These are phyloP conservation scores for Actinia tenebrosa DNA, from an alignment of 64 coral and sea anemone species.

Conservation along the genomic window DNA sequence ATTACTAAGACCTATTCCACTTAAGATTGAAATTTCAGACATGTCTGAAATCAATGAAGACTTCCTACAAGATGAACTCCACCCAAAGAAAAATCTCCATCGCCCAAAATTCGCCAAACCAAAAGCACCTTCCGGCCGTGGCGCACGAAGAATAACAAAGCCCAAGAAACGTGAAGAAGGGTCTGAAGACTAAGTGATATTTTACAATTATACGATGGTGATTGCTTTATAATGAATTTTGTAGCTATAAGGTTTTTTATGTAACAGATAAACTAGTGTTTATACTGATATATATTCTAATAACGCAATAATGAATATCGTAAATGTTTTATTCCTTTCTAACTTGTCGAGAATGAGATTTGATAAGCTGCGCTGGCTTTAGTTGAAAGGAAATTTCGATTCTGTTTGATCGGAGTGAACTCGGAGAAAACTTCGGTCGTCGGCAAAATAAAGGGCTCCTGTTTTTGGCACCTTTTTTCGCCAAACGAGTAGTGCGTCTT, in stretches of 20 bases:
- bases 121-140: constrained; percentile 60
- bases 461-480: too few species aligned
- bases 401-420: too few species aligned
- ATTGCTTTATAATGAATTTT: constrained; percentile 11
- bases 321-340: too few species aligned
- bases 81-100: constrained; percentile 87
- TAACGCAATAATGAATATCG: too few species aligned
- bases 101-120: constrained; percentile 94
- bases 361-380: too few species aligned
- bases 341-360: too few species aligned
- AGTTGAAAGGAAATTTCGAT: too few species aligned
- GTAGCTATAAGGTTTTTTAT: constrained; percentile 2
- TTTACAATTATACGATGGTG: background rate
- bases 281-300: background rate
- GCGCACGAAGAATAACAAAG: constrained; percentile 67
- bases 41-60: constrained; percentile 73
- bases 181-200: constrained; percentile 5
- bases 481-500: too few species aligned
- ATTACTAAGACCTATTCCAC: too few species aligned
- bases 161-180: background rate
- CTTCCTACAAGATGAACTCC: constrained; percentile 81
- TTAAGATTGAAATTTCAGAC: constrained; percentile 87
- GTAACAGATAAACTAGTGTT: background rate
- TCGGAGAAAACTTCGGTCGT: too few species aligned
- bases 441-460: too few species aligned